These are phyloP conservation scores for Camptogramma bilineatum DNA, from an alignment of 2,888 invertebrate genomes.

Conservation along the genomic window DNA sequence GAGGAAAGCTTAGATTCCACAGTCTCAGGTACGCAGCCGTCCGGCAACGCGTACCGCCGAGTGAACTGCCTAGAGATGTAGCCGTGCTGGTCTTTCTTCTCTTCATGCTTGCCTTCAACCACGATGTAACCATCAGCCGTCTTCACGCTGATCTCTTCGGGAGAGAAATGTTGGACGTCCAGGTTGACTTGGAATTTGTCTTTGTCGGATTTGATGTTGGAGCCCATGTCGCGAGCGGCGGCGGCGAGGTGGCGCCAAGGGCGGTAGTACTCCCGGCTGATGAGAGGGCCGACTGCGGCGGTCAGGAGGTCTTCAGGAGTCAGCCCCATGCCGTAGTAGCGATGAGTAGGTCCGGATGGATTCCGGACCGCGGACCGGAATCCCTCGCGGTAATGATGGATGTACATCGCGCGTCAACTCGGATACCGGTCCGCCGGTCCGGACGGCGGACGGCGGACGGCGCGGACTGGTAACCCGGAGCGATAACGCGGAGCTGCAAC, in stretches of 20 bases:
- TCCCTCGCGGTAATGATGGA: too few relatives aligned
- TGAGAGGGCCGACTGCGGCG: conserved; percentile 53
- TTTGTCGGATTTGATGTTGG: conserved; percentile 80
- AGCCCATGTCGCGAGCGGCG: conserved; percentile 80
- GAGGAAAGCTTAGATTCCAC: conserved; percentile 90
- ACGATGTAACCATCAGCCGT: conserved; percentile 89
- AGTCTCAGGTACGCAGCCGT: conserved; percentile 88
- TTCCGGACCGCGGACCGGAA: too few relatives aligned
- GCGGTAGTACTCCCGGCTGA: conserved; percentile 69
- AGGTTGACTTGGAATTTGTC: conserved; percentile 86
- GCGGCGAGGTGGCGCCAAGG: conserved; percentile 78
- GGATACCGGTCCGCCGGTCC: too few relatives aligned
- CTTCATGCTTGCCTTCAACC: conserved; percentile 92
- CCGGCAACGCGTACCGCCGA: conserved; percentile 90
- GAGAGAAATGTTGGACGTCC: conserved; percentile 91
- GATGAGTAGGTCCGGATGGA: too few relatives aligned
- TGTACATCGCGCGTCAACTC: too few relatives aligned
- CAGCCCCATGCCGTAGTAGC: conserved; percentile 82
- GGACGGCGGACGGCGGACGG: too few relatives aligned
- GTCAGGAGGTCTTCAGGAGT: conserved; percentile 78
- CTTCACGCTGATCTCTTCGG: conserved; percentile 91
- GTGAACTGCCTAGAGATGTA: conserved; percentile 90
- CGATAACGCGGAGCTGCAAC: too few relatives aligned
- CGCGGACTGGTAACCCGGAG: too few relatives aligned
- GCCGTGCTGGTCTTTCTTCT: conserved; percentile 90